These are phyloP conservation scores for Zoroaster sp. DNA, from an alignment of 53 echinoderm and acorn worm species.

Conservation along the genomic window DNA sequence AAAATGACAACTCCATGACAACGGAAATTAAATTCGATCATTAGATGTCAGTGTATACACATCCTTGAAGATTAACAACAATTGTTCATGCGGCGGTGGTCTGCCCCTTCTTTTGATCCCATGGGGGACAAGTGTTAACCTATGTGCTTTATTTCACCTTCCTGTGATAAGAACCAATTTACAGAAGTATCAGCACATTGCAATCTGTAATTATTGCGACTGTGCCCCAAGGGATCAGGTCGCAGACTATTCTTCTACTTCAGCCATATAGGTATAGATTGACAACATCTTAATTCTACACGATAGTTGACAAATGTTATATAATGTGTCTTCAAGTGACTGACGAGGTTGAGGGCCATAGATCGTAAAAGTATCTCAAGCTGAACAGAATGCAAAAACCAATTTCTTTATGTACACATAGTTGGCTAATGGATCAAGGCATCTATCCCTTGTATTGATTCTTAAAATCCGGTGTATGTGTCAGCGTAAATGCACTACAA, in stretches of 20 bases:
- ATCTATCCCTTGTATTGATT: background rate
- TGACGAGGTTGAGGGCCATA: background rate
- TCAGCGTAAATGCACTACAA: background rate
- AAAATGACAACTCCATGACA: constrained; percentile 32
- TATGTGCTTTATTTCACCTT: background rate
- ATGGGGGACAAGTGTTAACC: background rate
- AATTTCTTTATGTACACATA: constrained; percentile 40
- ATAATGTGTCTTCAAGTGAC: background rate
- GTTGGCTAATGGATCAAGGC: background rate
- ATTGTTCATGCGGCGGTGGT: background rate
- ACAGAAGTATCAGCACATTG: background rate
- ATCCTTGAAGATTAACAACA: background rate
- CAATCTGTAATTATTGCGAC: background rate
- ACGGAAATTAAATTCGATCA: constrained; percentile 8
- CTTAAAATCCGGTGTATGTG: background rate
- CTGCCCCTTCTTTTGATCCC: background rate
- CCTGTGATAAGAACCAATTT: background rate
- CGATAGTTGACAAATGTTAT: no score
- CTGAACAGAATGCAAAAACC: background rate
- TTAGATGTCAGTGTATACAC: background rate
- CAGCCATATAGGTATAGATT: background rate
- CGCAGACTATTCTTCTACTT: background rate
- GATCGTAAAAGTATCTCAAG: background rate
- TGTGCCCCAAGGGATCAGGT: background rate
- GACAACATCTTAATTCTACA: background rate